phyloP scores from a whole-genome alignment of 2,888 invertebrate genomes.

The Coenonympha glycerion region DNA sequence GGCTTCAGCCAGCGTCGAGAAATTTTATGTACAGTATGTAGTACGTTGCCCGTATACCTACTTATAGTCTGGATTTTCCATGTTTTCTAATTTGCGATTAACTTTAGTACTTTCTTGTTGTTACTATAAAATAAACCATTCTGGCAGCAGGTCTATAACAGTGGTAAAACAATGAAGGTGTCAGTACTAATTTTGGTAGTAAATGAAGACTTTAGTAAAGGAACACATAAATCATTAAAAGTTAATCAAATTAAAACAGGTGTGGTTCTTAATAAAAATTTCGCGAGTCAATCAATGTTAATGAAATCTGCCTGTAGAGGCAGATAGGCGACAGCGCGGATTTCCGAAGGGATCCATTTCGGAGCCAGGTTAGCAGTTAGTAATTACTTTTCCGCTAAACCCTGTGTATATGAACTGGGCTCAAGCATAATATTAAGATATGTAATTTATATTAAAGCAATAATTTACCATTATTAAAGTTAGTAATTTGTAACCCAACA shows the following conservation, averaged over 20 bases:
- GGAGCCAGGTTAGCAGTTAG: constrained; percentile 8
- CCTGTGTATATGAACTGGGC: background rate
- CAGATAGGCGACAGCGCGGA: background rate
- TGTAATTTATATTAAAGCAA: no score
- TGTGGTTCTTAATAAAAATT: background rate
- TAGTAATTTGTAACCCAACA: no score
- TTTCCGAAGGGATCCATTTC: constrained; percentile 2
- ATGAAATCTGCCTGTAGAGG: background rate
- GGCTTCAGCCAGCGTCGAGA: background rate
- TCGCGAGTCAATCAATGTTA: background rate
- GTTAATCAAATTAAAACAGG: background rate
- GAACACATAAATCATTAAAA: background rate
- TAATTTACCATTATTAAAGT: no score
- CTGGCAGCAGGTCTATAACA: no score
- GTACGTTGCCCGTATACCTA: background rate
- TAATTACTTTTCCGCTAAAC: constrained; percentile 9
- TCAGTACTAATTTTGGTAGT: no score
- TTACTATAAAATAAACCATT: no score
- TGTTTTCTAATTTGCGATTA: background rate
- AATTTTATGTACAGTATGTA: background rate
- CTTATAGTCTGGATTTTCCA: no score
- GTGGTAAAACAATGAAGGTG: no score
- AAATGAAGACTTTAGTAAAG: background rate
- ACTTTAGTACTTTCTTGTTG: background rate
- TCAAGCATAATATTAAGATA: background rate